A percentile compares a stretch with the other conserved stretches of the same genome.
Conservation (phyloP, 23 tunicate genomes). For the Styela clava region DNA sequence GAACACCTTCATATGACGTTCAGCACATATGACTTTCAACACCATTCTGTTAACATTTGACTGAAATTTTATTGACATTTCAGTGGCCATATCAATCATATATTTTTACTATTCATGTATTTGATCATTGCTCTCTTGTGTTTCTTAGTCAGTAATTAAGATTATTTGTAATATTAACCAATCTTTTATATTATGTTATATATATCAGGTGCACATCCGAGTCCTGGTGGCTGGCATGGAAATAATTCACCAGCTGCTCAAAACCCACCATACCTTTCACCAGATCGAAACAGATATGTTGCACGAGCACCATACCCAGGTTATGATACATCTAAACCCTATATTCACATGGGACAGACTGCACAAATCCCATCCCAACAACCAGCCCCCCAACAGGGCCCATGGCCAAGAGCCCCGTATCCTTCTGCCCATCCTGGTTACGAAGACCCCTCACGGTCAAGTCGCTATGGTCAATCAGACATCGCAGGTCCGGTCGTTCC, state of each 20-base stretch:
- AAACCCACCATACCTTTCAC: not conserved
- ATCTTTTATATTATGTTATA: no score
- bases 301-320: not conserved
- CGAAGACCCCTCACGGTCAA: not conserved
- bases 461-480: not conserved
- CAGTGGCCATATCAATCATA: no score
- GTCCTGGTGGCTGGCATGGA: not conserved
- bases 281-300: not conserved
- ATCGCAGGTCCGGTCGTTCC: conserved; percentile 4
- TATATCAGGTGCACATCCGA: not conserved
- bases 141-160: no score
- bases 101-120: no score
- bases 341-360: not conserved
- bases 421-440: not conserved
- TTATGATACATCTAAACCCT: not conserved
- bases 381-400: not conserved
- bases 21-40: no score
- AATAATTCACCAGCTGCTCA: not conserved
- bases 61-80: no score
- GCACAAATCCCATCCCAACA: not conserved
- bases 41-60: no score
- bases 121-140: no score
- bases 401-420: conserved; percentile 11
- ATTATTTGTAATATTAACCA: no score
- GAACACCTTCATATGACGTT: no score